Evolutionary conservation across 2,113 vertebrate species (phyloP).

Genomic region (Orthochromis malagaraziensis): DNA sequence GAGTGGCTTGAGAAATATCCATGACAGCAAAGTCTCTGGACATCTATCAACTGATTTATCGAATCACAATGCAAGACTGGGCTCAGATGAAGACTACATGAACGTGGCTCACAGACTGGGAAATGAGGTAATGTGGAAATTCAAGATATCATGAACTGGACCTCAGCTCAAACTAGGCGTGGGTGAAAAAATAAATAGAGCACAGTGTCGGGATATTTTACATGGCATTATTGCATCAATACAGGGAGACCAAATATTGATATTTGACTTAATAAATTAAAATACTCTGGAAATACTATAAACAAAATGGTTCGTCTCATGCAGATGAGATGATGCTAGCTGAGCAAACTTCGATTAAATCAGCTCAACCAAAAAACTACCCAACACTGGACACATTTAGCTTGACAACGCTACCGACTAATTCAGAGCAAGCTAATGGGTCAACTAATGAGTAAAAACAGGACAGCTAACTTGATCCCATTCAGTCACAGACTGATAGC

Average conservation of each 20-base stretch:
- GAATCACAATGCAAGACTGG: conserved; percentile 85
- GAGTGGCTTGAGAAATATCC: conserved; percentile 85
- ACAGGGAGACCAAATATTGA: not conserved
- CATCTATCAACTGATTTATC: conserved; percentile 87
- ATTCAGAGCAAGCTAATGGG: not conserved
- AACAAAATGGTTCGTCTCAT: not conserved
- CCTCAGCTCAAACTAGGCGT: not conserved
- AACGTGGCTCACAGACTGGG: conserved; percentile 90
- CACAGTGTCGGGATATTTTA: not conserved
- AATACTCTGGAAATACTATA: not conserved
- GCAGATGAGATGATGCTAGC: not conserved
- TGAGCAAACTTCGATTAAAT: not conserved
- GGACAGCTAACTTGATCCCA: not conserved
- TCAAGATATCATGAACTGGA: not conserved
- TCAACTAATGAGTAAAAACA: not conserved
- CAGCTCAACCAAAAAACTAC: not conserved
- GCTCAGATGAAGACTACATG: conserved; percentile 88
- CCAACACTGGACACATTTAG: not conserved
- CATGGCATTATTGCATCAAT: not conserved
- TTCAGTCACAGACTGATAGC: not conserved
- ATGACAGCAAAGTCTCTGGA: conserved; percentile 88
- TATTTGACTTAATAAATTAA: not conserved
- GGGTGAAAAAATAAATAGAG: not conserved
- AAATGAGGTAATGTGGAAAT: conserved; percentile 79
- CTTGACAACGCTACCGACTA: not conserved